Evolutionary conservation across 2,797 vertebrate genomes (phyloP).

Genomic region (Coluber constrictor): DNA sequence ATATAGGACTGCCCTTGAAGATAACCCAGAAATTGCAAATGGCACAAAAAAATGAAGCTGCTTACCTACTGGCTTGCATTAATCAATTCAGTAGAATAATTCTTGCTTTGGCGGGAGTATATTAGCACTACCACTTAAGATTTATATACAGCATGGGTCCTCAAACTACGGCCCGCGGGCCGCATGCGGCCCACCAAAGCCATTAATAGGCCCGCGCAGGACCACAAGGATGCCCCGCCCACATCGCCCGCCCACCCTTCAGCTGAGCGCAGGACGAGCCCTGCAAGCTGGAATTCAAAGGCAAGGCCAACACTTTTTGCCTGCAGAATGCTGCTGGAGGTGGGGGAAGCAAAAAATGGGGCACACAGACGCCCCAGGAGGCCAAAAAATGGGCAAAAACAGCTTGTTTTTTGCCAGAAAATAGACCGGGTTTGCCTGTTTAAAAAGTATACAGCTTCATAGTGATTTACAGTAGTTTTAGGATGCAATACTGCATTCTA

Average conservation of each 20-base stretch:
- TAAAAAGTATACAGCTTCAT: neutral
- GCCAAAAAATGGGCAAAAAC: accelerated
- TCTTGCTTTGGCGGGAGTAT: neutral
- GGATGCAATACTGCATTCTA: neutral
- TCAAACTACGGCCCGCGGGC: too few relatives aligned
- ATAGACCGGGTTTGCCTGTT: accelerated
- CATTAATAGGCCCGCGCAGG: too few relatives aligned
- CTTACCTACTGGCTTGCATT: neutral
- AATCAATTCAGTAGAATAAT: neutral
- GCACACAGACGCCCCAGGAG: too few relatives aligned
- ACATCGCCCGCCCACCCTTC: too few relatives aligned
- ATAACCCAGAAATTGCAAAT: neutral
- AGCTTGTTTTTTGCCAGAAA: too few relatives aligned
- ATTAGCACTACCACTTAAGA: neutral
- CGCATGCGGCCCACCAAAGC: too few relatives aligned
- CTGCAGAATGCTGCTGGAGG: too few relatives aligned
- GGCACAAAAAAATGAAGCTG: neutral
- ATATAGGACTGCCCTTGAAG: neutral
- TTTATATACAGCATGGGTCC: neutral
- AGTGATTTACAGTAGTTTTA: neutral
- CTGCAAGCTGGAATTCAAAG: too few relatives aligned
- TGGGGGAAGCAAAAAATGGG: too few relatives aligned
- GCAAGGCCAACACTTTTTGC: too few relatives aligned
- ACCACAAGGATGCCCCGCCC: too few relatives aligned
- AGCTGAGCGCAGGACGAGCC: too few relatives aligned